Percentiles rank a stretch among this genome's conserved stretches.
These are phyloP conservation scores for Tenrec ecaudatus DNA, from an alignment of 2,113 vertebrate genomes.

Conservation along the genomic window DNA sequence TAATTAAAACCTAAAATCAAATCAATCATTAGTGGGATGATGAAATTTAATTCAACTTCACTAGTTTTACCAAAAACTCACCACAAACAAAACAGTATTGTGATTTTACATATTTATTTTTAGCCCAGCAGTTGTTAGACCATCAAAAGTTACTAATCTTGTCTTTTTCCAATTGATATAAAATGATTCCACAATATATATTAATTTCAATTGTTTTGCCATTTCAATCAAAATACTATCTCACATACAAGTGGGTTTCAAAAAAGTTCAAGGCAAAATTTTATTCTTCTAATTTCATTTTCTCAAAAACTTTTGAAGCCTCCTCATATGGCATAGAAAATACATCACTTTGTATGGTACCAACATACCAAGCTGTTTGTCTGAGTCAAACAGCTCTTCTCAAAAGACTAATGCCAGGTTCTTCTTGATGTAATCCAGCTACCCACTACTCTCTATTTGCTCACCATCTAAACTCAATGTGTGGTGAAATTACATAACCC, in stretches of 20 bases:
- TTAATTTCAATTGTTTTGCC: constrained; percentile 1
- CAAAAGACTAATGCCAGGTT: neutral
- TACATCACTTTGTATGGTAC: neutral
- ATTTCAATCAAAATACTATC: neutral
- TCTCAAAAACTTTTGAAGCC: no score
- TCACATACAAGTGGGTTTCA: no score
- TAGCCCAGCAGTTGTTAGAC: neutral
- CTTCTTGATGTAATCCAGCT: no score
- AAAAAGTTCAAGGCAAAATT: no score
- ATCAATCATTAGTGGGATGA: neutral
- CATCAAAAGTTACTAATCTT: neutral
- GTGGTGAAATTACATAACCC: no score
- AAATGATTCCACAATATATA: neutral
- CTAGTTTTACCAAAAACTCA: neutral
- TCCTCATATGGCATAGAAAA: constrained; percentile 1
- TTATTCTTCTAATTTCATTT: no score
- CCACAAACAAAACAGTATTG: neutral
- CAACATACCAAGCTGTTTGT: neutral
- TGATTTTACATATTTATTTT: constrained; percentile 33
- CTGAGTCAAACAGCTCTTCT: constrained; percentile 1
- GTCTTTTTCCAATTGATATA: neutral
- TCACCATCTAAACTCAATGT: no score
- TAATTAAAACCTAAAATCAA: constrained; percentile 42
- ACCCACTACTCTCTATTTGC: no score
- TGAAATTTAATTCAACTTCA: constrained; percentile 18